These are phyloP conservation scores for Rhagoletis pomonella DNA, from an alignment of 1,140 invertebrate species.

Conservation along the genomic window DNA sequence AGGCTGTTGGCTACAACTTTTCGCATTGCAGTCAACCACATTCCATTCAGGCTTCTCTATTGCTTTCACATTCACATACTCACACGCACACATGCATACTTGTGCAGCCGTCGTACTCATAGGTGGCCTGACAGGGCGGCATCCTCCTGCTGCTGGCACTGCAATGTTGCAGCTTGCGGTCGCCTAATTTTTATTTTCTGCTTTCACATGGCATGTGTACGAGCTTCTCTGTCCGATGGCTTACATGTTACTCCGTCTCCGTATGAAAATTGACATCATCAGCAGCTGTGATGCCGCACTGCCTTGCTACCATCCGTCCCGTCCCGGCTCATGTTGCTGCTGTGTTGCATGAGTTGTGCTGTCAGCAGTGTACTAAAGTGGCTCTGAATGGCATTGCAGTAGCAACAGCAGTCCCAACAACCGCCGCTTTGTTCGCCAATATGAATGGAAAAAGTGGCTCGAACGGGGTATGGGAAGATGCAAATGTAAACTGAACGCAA, in stretches of 20 bases:
- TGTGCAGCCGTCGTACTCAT: no score
- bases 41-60: not conserved
- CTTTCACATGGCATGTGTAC: not conserved
- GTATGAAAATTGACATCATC: slow-evolving; percentile 36
- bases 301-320: no score
- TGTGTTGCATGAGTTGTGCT: not conserved
- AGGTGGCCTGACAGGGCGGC: not conserved
- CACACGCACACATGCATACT: not conserved
- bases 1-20: not conserved
- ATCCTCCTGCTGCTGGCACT: not conserved
- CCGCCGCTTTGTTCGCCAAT: not conserved
- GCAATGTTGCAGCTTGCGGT: slow-evolving; percentile 36
- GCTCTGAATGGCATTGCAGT: not conserved
- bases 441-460: not conserved
- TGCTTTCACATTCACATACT: no score
- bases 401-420: not conserved
- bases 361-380: not conserved
- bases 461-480: not conserved
- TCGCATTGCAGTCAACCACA: slow-evolving; percentile 37
- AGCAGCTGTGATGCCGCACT: not conserved
- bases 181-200: slow-evolving; percentile 34
- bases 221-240: slow-evolving; percentile 5
- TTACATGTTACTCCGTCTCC: slow-evolving; percentile 23
- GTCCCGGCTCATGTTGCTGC: not conserved
- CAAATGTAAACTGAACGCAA: slow-evolving; percentile 28